Conservation (phyloP, 2,797 vertebrate species). For the Periophthalmus magnuspinnatus region DNA sequence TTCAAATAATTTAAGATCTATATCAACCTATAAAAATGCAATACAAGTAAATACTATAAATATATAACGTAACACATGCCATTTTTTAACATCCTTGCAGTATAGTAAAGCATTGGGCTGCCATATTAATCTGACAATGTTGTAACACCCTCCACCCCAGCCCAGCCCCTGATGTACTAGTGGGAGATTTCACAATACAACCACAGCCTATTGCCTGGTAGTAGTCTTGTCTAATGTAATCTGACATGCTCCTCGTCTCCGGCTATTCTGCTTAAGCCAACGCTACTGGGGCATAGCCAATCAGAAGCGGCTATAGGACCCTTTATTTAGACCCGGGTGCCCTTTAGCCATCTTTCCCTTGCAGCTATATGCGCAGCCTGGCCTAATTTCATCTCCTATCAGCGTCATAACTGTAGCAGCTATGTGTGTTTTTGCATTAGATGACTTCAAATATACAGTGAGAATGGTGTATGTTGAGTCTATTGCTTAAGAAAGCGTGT, state of each 20-base stretch:
- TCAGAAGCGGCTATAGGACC: conserved; percentile 62
- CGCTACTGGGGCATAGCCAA: conserved; percentile 68
- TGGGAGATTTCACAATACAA: conserved; percentile 47
- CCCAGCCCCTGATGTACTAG: conserved; percentile 15
- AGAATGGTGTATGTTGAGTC: conserved; percentile 17
- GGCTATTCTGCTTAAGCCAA: conserved; percentile 70
- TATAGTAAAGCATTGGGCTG: conserved; percentile 4
- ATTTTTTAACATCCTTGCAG: conserved; percentile 4
- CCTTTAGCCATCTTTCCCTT: conserved; percentile 65
- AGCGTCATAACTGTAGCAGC: conserved; percentile 57
- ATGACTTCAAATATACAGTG: conserved; percentile 23
- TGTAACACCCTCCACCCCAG: conserved; percentile 25
- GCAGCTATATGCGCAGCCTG: conserved; percentile 53
- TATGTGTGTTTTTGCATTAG: conserved; percentile 38
- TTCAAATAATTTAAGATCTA: too few species aligned
- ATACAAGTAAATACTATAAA: background rate
- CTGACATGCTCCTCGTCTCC: conserved; percentile 68
- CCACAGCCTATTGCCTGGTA: conserved; percentile 44
- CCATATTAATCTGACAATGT: conserved; percentile 43
- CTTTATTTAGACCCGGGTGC: conserved; percentile 70
- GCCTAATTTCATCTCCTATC: conserved; percentile 80
- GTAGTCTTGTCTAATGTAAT: conserved; percentile 66
- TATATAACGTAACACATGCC: background rate
- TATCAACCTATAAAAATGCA: too few species aligned
- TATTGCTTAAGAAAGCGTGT: conserved; percentile 13